Base-by-base conservation (phyloP, 2,113 vertebrate genomes). In the Pollachius pollachius region DNA sequence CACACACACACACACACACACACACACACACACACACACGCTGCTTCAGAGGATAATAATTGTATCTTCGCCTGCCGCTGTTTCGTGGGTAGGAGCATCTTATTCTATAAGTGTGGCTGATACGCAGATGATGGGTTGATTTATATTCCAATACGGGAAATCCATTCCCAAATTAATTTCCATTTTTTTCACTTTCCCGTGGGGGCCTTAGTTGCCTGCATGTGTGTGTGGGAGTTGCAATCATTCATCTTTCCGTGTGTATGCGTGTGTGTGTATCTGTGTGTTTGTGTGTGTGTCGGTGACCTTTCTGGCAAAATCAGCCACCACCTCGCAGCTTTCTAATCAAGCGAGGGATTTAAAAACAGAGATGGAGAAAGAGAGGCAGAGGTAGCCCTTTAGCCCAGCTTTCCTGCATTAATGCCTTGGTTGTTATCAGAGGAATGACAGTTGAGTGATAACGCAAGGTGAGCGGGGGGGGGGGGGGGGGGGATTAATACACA, bases 71-170 rank as follows among this genome's bases (percentile, higher is more conserved):
- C 71, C 58, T 72, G 61, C 56, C 37, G 21, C 15, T n/a, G 6
- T n/a, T 48, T 70, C 71, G 71, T 68, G 17, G 69, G 71, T 64
- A 13, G 48, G 83, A 21, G 17, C 56, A 72, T 76, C 15, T 27
- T 6, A 41, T n/a, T 19, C 67, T 68, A 64, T 70, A 57, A 17
- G 15, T 70, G 64, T 41, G 8, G 23, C 71, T 66, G 64, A 72
- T 68, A 72, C 67, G 67, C 18, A 72, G 61, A 69, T 77, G 76
- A 85, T 79, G 62, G 74, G 52, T 60, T 64, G 66, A 83, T 78
- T 69, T 52, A 66, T 80, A 68, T 61, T 66, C 62, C 13, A 65
- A 48, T 7, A 18, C 64, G 6, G 4, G 61, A 66, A 41, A 72
- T 79, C 27, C 58, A 27, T 61, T 68, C 13, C 3, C 41, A 71